Base-by-base conservation (phyloP, 2,888 invertebrate genomes). In the Fragum whitleyi region DNA sequence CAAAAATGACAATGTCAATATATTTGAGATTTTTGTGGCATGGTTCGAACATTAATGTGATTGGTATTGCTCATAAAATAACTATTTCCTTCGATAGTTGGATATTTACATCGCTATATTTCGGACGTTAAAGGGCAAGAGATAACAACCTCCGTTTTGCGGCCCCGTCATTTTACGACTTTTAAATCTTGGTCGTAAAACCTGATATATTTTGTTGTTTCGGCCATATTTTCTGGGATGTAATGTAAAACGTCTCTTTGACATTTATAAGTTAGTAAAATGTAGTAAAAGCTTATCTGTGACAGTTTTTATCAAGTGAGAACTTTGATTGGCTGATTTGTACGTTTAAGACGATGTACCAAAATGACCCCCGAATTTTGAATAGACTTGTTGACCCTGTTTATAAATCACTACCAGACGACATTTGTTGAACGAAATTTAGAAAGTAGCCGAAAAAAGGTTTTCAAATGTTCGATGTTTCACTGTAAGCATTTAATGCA, bases 191-290 rank as follows among this genome's bases (percentile, higher is more conserved):
- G 14, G 70, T 70, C 55, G 36, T 70, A 70, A 70, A 70, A 70
- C 70, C 26, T 70, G 70, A 70, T 70, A 70, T 70, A 69, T 69
- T 55, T 36, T 32, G 53, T n/a, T 26, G 36, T 55, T 53, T 29
- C 74, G 61, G 70, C 70, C 79, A 74, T 74, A 51, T 65, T 74
- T 74, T 59, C 28, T 62, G 62, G 53, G 65, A 42, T 65, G 62
- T 69, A 57, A 39, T 36, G 74, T 69, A 65, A 62, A 74, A 51
- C 28, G 32, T 53, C 16, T 16, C 26, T 28, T 26, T 79, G 79
- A 79, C 79, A 70, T 79, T 79, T 79, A 79, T 74, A 74, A 62
- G 59, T 79, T 53, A 69, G 62, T 42, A 74, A 79, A 79, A 74
- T 74, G 79, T 70, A 79, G 69, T 79, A 74, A 74, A 79, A 29